phyloP scores from a whole-genome alignment of 2,797 vertebrate genomes.

The Poecilia wingei region DNA sequence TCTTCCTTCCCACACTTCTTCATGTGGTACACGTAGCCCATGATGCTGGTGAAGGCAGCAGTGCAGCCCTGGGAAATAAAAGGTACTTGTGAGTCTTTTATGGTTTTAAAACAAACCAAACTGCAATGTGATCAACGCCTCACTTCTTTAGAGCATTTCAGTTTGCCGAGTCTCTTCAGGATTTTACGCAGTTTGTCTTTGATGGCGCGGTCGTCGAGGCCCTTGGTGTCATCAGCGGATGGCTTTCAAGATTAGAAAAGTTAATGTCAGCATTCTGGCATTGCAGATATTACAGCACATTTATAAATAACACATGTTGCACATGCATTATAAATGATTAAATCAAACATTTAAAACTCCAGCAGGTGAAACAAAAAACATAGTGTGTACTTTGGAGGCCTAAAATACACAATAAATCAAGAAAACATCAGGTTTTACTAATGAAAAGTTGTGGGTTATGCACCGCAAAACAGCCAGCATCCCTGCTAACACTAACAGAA shows the following conservation, averaged over 20 bases:
- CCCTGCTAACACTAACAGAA: neutral
- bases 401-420: neutral
- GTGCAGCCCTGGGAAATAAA: constrained; percentile 83
- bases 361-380: too few relatives aligned
- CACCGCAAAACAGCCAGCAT: neutral
- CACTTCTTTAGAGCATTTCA: constrained; percentile 91
- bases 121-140: neutral
- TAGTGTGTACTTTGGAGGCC: neutral
- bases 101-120: neutral
- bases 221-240: constrained; percentile 81
- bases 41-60: constrained; percentile 93
- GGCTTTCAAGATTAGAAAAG: constrained; percentile 75
- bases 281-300: neutral
- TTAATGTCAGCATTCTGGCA: neutral
- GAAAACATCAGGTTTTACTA: neutral
- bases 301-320: neutral
- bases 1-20: constrained; percentile 94
- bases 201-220: constrained; percentile 84
- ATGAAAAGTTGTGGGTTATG: neutral
- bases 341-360: neutral
- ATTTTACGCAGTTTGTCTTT: constrained; percentile 90
- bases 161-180: constrained; percentile 90
- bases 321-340: neutral
- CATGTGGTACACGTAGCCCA: constrained; percentile 93
- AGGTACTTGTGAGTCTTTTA: neutral